Conservation (phyloP, 2,888 invertebrate species). For the Pimpla rufipes region DNA sequence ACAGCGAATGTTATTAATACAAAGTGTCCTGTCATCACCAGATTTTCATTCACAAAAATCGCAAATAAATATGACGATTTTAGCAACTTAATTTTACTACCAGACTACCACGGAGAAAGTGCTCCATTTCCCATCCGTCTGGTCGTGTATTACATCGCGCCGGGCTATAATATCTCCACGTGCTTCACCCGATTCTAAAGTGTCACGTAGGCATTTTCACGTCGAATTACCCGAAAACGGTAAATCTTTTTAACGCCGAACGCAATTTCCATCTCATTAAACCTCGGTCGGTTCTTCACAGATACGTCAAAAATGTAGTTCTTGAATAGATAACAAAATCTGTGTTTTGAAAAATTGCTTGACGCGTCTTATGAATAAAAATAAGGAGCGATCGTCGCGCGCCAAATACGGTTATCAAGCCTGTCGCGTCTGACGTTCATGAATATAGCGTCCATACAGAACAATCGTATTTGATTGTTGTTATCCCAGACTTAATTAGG, state of each 20-base stretch:
- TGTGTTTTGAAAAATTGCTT: neutral
- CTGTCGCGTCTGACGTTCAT: neutral
- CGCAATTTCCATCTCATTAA: constrained; percentile 44
- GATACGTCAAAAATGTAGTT: neutral
- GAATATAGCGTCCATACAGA: neutral
- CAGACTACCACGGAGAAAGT: neutral
- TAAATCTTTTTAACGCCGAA: constrained; percentile 3
- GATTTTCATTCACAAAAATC: neutral
- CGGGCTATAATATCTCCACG: constrained; percentile 33
- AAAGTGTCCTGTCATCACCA: no score
- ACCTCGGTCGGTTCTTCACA: neutral
- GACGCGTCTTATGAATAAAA: constrained; percentile 11
- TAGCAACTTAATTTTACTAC: neutral
- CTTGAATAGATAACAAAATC: neutral
- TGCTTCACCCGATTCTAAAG: constrained; percentile 37
- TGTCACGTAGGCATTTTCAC: constrained; percentile 31
- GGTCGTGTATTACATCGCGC: neutral
- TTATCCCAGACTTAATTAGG: neutral
- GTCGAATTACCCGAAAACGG: constrained; percentile 23
- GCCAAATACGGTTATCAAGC: neutral
- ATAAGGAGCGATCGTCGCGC: constrained; percentile 1
- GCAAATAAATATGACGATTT: neutral
- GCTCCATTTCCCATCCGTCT: neutral
- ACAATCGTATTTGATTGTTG: neutral
- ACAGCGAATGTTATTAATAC: neutral